Conservation (phyloP, 2,888 invertebrate genomes). For the Nomada ruficornis region DNA sequence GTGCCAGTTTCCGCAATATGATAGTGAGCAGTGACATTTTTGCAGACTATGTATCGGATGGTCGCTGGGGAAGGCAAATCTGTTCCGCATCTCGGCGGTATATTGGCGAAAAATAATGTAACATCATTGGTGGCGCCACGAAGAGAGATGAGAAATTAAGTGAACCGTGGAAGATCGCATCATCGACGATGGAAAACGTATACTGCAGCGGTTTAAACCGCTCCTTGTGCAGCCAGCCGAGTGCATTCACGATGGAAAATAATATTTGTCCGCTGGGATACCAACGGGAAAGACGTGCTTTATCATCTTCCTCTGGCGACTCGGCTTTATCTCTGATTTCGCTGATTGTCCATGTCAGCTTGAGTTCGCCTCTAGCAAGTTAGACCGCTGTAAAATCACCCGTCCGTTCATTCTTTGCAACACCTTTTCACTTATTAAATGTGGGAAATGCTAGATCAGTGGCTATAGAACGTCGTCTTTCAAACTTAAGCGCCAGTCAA, state of each 20-base stretch:
- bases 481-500: too few species aligned
- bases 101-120: conserved; percentile 67
- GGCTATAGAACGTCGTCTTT: too few species aligned
- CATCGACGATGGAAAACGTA: conserved; percentile 60
- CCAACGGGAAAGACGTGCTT: conserved; percentile 58
- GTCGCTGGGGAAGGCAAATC: conserved; percentile 60
- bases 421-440: background rate
- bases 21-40: conserved; percentile 30
- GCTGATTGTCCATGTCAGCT: conserved; percentile 51
- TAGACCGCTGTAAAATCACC: conserved; percentile 14
- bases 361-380: conserved; percentile 39
- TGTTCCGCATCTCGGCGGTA: conserved; percentile 61
- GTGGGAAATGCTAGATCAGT: too few species aligned
- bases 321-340: conserved; percentile 43
- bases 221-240: conserved; percentile 64
- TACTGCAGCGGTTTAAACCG: conserved; percentile 65
- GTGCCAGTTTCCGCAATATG: conserved; percentile 4
- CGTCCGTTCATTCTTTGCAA: background rate
- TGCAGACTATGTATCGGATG: conserved; percentile 26
- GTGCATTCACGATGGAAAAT: conserved; percentile 70
- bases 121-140: conserved; percentile 57
- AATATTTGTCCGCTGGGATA: conserved; percentile 70
- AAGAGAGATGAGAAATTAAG: conserved; percentile 73
- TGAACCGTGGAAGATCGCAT: conserved; percentile 71
- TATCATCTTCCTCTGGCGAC: conserved; percentile 54